Evolutionary conservation across 1,140 invertebrate genomes (phyloP), one percentile per base, ranked within the genome.

Genomic region (Drosophila punjabiensis): DNA sequence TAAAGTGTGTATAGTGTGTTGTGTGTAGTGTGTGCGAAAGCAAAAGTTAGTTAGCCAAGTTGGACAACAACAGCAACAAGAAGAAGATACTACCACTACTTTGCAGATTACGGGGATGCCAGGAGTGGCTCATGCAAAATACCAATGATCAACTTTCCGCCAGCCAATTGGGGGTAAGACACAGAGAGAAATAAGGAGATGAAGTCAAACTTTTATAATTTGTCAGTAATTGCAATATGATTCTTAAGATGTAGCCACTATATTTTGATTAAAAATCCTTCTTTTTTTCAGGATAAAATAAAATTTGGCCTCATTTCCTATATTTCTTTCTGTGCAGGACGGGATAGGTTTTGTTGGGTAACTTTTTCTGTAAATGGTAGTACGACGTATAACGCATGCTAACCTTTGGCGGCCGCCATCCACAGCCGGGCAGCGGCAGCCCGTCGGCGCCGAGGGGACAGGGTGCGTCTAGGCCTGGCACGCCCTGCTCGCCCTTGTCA

Each of bases 361-460:
- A 16, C 52, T 70, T 43, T 48, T 56, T 18, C 16, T 37, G 16
- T 24, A 5, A 24, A 24, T 37, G 33, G 53, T 74, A 43, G 55
- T 62, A 37, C 39, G 58, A 74, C 43, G 53, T 50, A 61, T 74
- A 76, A 75, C 62, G 69, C 91, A 91, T 92, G 92, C 89, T 92
- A 95, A 97, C 96, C 95, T 97, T 97, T 79, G 96, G 96, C 83
- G 97, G 96, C 94, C 97, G 95, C 97, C 97, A 98, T 71, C 98
- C 98, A 94, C 98, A 99, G 76, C 98, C 98, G 32, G 97, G 97
- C 81, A 99, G 93, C 66, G 98, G 98, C 82, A 99, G 94, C 68
- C 98, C 98, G 94, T 99, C 98, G 18, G 96, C 95, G 55, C 98
- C 98, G 55, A 99, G 94, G 63, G 98, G 98, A 95, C 98, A 99